A percentile compares a stretch with the other conserved stretches of the same genome.
Conservation (phyloP, 2,797 vertebrate genomes). For the Esox masquinongy region DNA sequence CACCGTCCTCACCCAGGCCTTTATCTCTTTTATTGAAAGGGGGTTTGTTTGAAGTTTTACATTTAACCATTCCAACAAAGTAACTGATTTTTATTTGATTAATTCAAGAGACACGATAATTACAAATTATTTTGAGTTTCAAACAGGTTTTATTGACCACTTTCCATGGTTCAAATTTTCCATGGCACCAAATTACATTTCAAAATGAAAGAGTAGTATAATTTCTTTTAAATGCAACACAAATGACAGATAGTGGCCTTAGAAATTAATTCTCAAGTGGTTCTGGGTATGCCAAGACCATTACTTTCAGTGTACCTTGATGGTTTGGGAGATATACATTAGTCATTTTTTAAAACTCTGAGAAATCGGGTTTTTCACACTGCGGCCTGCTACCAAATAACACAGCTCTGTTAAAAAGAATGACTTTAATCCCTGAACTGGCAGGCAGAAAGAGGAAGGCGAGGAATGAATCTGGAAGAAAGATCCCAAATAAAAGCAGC, state of each 20-base stretch:
- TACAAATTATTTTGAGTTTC: neutral
- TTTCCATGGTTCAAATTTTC: neutral
- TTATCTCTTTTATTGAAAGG: neutral
- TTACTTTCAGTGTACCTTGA: too few species aligned
- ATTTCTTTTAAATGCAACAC: too few species aligned
- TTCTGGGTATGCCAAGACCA: too few species aligned
- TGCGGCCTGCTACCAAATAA: neutral
- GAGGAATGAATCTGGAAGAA: slow-evolving; percentile 28
- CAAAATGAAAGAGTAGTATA: too few species aligned
- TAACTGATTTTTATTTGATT: neutral
- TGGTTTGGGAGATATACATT: neutral
- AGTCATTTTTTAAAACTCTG: neutral
- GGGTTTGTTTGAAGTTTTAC: neutral
- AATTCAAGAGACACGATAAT: neutral
- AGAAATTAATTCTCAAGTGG: neutral
- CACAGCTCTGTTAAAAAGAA: neutral
- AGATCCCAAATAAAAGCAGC: slow-evolving; percentile 1
- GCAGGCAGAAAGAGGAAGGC: slow-evolving; percentile 38
- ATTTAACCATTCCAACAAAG: neutral
- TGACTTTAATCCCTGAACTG: slow-evolving; percentile 32
- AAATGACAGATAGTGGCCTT: too few species aligned
- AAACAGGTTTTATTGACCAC: neutral
- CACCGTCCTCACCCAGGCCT: neutral
- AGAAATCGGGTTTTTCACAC: neutral
- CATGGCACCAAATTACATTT: too few species aligned